Evolutionary conservation across 2,797 vertebrate species (phyloP).

Genomic region (Notolepis coatsorum): DNA sequence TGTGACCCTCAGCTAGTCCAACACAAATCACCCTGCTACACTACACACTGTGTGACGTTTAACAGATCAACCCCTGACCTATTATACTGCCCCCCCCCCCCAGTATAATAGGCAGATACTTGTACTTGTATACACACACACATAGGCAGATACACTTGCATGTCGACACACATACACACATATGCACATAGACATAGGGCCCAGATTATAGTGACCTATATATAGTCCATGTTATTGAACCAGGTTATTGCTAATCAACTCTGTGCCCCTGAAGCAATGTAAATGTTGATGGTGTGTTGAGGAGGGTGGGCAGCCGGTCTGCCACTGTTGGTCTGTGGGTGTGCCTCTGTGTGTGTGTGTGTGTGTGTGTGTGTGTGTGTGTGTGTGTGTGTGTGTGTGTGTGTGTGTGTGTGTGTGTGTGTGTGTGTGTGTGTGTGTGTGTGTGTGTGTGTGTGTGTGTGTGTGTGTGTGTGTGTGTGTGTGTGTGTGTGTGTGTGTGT

Average conservation of each 20-base stretch:
- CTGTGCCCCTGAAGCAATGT: conserved; percentile 59
- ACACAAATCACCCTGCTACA: conserved; percentile 21
- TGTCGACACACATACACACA: neutral
- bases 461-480: conserved; percentile 1
- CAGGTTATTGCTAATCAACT: conserved; percentile 76
- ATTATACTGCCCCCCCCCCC: conserved; percentile 23
- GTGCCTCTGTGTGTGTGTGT: conserved; percentile 37
- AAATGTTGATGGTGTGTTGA: conserved; percentile 6
- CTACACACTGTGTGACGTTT: conserved; percentile 17
- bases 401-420: neutral
- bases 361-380: conserved; percentile 18
- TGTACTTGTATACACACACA: conserved; percentile 19
- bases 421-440: neutral
- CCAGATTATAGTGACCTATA: conserved; percentile 78
- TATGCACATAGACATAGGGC: conserved; percentile 28
- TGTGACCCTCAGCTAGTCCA: conserved; percentile 15
- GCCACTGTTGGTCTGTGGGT: neutral
- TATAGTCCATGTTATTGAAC: conserved; percentile 75
- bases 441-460: neutral
- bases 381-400: conserved; percentile 25
- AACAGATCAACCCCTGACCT: conserved; percentile 27
- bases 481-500: conserved; percentile 56
- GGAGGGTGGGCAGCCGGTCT: no score
- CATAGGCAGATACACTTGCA: conserved; percentile 5
- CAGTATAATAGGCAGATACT: no score